Evolutionary conservation across 2,888 invertebrate species (phyloP).

Genomic region (Cetonia aurata): DNA sequence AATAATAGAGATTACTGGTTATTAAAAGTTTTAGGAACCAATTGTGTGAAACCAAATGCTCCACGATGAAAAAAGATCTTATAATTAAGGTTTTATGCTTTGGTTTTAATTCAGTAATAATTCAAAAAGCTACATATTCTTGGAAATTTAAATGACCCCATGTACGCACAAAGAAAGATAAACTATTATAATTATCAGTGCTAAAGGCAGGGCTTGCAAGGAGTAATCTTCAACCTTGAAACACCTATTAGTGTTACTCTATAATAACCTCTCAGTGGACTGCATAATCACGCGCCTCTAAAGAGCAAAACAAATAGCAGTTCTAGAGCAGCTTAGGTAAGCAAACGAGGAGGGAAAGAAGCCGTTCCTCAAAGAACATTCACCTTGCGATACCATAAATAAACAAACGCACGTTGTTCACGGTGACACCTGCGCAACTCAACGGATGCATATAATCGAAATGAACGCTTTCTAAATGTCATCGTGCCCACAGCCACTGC

Average conservation of each 20-base stretch:
- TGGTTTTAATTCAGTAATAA: no score
- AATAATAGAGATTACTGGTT: no score
- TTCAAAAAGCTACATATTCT: no score
- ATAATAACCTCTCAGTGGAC: background rate
- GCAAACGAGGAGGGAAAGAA: slow-evolving; percentile 19
- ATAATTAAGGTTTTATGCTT: no score
- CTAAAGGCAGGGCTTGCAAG: no score
- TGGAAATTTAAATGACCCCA: no score
- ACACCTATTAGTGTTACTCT: slow-evolving; percentile 16
- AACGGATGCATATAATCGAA: slow-evolving; percentile 22
- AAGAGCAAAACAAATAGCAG: slow-evolving; percentile 16
- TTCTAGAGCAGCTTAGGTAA: slow-evolving; percentile 1
- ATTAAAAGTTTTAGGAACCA: no score
- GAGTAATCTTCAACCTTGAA: background rate
- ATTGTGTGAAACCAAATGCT: no score
- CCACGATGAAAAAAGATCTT: no score
- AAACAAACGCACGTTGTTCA: slow-evolving; percentile 34
- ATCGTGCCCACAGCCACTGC: background rate
- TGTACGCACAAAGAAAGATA: no score
- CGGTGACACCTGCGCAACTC: slow-evolving; percentile 30
- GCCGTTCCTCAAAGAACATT: slow-evolving; percentile 24
- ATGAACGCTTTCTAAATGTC: slow-evolving; percentile 11
- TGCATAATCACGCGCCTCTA: slow-evolving; percentile 1
- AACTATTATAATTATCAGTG: no score
- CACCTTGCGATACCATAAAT: slow-evolving; percentile 36